Conservation (phyloP, 2,797 vertebrate species). For the Sebastes diaconus region DNA sequence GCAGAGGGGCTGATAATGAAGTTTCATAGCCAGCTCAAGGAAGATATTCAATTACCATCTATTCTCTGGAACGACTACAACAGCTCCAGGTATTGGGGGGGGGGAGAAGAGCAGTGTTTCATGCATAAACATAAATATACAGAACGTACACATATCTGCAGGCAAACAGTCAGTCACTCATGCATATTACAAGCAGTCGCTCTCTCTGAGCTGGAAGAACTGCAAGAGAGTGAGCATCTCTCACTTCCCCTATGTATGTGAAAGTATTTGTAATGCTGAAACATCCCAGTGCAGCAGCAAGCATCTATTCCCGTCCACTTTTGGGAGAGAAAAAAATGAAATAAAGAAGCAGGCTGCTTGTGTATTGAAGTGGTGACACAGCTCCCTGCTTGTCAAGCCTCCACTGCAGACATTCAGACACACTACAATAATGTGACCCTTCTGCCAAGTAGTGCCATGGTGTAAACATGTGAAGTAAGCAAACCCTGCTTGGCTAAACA, state of each 20-base stretch:
- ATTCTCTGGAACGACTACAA: slow-evolving; percentile 39
- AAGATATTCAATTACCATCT: slow-evolving; percentile 60
- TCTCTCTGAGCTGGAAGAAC: slow-evolving; percentile 2
- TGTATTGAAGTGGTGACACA: neutral
- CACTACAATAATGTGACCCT: slow-evolving; percentile 33
- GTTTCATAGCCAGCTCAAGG: slow-evolving; percentile 39
- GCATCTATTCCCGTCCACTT: neutral
- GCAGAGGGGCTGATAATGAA: slow-evolving; percentile 48
- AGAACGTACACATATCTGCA: slow-evolving; percentile 9
- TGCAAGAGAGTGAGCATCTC: neutral
- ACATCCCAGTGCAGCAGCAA: neutral
- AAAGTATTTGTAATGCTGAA: neutral
- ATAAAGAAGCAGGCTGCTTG: neutral
- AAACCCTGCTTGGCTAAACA: slow-evolving; percentile 53
- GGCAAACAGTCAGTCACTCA: slow-evolving; percentile 15
- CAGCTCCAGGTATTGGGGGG: slow-evolving; percentile 30
- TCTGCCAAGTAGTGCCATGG: slow-evolving; percentile 41
- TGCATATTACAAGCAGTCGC: neutral
- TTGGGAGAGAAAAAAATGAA: neutral
- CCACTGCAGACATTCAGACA: slow-evolving; percentile 28
- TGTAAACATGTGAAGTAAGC: slow-evolving; percentile 64
- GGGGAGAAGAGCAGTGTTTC: neutral
- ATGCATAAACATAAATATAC: slow-evolving; percentile 22
- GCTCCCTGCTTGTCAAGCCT: neutral
- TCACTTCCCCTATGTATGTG: neutral